These are phyloP conservation scores for Callinectes sapidus DNA, from an alignment of 2,888 invertebrate genomes.

Conservation along the genomic window DNA sequence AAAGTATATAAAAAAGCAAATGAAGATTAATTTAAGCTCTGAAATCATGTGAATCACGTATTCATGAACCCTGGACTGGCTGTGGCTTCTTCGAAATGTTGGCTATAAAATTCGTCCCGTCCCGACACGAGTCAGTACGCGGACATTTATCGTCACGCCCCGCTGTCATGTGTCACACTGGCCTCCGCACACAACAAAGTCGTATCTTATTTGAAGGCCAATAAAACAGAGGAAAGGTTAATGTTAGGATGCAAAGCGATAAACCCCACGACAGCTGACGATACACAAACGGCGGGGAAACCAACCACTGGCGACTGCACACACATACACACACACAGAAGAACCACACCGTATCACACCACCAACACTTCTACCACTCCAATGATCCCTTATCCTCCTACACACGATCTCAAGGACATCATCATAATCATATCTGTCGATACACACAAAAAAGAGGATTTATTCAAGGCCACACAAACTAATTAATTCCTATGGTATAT, in stretches of 20 bases:
- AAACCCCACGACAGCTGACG: not conserved
- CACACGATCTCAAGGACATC: not conserved
- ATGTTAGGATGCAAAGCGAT: not conserved
- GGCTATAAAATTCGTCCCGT: conserved; percentile 2
- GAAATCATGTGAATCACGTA: not conserved
- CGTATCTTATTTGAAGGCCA: not conserved
- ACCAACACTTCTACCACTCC: not conserved
- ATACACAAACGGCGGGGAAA: not conserved
- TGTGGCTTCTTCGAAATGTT: not conserved
- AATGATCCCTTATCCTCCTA: not conserved
- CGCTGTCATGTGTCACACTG: conserved; percentile 2
- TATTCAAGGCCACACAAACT: not conserved
- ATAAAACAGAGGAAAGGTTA: not conserved
- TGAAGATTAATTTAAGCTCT: not conserved
- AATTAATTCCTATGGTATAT: not conserved
- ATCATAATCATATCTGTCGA: not conserved
- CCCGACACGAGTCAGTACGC: not conserved
- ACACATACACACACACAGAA: not conserved
- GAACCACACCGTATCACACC: not conserved
- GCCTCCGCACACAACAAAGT: not conserved
- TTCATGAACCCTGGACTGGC: not conserved
- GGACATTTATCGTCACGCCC: conserved; percentile 18
- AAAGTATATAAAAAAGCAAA: conserved; percentile 10
- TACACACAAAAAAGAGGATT: not conserved
- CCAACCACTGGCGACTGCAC: not conserved